Percentiles rank a stretch among this genome's conserved stretches.
These are phyloP conservation scores for Abrostola triplasia DNA, from an alignment of 2,888 invertebrate species.

Conservation along the genomic window DNA sequence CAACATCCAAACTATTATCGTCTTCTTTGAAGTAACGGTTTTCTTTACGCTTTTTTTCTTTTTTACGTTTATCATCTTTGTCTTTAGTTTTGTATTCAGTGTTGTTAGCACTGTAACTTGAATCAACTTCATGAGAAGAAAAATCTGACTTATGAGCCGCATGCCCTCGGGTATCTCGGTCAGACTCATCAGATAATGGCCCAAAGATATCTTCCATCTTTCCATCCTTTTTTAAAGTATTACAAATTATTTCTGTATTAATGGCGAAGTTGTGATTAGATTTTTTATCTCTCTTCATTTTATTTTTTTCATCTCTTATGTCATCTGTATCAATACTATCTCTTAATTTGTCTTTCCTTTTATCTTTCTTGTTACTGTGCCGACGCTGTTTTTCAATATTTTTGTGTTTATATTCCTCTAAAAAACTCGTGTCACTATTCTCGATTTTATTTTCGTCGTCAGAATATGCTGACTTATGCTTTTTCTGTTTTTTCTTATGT, in stretches of 20 bases:
- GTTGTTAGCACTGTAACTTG: conserved; percentile 55
- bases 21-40: conserved; percentile 90
- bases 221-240: conserved; percentile 90
- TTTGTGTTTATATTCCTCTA: conserved; percentile 75
- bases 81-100: conserved; percentile 74
- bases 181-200: conserved; percentile 93
- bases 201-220: conserved; percentile 97
- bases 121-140: conserved; percentile 63
- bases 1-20: conserved; percentile 94
- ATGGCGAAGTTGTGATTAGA: conserved; percentile 68
- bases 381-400: conserved; percentile 86
- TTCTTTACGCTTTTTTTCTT: conserved; percentile 90
- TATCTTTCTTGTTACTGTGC: conserved; percentile 88
- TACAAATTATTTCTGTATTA: conserved; percentile 66
- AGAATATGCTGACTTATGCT: conserved; percentile 90
- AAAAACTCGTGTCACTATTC: conserved; percentile 64
- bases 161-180: conserved; percentile 68
- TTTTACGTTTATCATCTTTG: conserved; percentile 88
- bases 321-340: conserved; percentile 85
- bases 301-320: conserved; percentile 86
- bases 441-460: conserved; percentile 87
- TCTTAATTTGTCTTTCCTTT: conserved; percentile 88
- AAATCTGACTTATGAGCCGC: conserved; percentile 69
- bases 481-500: conserved; percentile 95
- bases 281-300: conserved; percentile 89